Conservation (phyloP, 2,797 vertebrate species). For the Chloroceryle inda region DNA sequence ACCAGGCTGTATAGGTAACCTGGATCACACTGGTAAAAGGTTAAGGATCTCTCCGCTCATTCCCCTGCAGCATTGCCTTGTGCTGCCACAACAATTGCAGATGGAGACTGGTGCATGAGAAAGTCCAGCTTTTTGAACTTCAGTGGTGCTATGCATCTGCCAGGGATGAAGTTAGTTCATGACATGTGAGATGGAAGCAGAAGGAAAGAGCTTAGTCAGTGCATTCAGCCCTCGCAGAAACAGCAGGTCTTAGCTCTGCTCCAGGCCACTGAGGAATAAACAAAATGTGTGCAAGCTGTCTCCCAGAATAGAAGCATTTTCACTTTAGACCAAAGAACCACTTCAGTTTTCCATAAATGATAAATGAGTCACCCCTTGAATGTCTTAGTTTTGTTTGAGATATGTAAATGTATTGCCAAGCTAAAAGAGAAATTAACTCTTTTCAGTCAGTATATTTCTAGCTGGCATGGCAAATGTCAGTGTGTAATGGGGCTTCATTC, state of each 20-base stretch:
- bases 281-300: neutral
- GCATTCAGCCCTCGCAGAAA: neutral
- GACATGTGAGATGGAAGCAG: neutral
- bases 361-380: neutral
- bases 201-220: neutral
- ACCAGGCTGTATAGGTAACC: neutral
- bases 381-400: neutral
- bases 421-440: neutral
- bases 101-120: accelerated
- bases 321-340: neutral
- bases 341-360: neutral
- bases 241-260: neutral
- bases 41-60: accelerated
- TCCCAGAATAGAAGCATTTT: neutral
- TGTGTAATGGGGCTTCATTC: neutral
- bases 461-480: neutral
- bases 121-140: neutral
- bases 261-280: neutral
- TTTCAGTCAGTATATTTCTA: neutral
- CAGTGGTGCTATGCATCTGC: neutral
- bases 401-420: neutral
- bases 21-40: neutral
- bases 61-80: neutral
- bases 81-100: neutral
- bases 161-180: neutral